Evolutionary conservation across 1,140 invertebrate genomes (phyloP), one percentile per base, ranked within the genome.

Genomic region (Scaptomyza hsui): DNA sequence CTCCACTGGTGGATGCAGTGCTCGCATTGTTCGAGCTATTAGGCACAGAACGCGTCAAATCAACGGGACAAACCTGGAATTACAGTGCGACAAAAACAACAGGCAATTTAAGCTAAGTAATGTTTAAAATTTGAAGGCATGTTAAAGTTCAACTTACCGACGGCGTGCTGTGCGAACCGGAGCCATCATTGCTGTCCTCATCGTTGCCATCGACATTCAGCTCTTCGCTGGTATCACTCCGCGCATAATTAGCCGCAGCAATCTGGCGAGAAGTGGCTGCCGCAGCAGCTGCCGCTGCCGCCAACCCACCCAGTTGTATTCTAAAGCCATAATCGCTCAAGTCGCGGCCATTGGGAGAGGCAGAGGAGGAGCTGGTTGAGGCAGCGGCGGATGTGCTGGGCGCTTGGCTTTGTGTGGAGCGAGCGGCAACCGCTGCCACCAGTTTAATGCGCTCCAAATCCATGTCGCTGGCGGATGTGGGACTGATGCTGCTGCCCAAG

Each of bases 301-400:
- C 88, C 51, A 91, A 70, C 5, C 90, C 91, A 24, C 91, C 91
- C 51, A 91, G 73, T 49, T 91, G 91, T 90, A 91, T 91, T 83
- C 91, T 75, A 65, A 91, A 91, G 16, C 91, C 91, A 56, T 91
- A 91, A 75, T 91, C 90, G 39, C 89, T 91, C 19, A 91, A 72
- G 39, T 91, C 91, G 32, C 82, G 77, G 19, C 89, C 77, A 51
- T 65, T 63, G 29, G 79, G 77, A 13, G 89, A 67, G 12, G 61
- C 16, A 52, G 59, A 51, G 79, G 44, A 39, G 71, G 71, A 81
- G 75, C 47, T 64, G 76, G 61, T 39, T 18, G 69, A 73, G 44
- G 62, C 59, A 35, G 75, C 48, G 52, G 67, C 39, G 12, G 74
- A 57, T 39, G 53, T 61, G 21, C 78, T 65, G 52, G 78, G 42